Evolutionary conservation across 1,140 invertebrate genomes (phyloP), one percentile per base, ranked within the genome.

Genomic region (Trichogramma pretiosum): DNA sequence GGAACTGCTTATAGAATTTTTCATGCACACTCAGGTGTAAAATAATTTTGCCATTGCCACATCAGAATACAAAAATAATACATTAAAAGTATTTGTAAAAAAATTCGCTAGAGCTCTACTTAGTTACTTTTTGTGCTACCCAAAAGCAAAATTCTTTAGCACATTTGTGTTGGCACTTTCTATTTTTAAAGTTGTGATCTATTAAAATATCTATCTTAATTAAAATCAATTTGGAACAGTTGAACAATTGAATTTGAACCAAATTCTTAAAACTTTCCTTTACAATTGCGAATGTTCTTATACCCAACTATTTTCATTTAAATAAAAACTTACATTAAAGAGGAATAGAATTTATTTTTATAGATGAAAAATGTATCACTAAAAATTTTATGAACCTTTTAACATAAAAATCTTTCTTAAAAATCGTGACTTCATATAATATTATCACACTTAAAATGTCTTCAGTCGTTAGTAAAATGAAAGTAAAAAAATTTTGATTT

Each of bases 371-470:
- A 32, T 33, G 4, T 23, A 3, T 14, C 19, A 40, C 8, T 10
- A 5, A 18, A 37, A 5, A 22, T 41, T 34, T 24, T 24, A 2
- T 19, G n/a, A 44, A 37, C 17, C 40, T 33, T 18, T 37, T 30
- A 50, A 22, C 40, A 22, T 23, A 30, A 30, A 43, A 46, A 46
- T 40, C 21, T 46, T 38, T 9, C 13, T n/a, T n/a, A n/a, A n/a
- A n/a, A n/a, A n/a, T n/a, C n/a, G n/a, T n/a, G n/a, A n/a, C n/a
- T n/a, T n/a, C n/a, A n/a, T n/a, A n/a, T n/a, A n/a, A n/a, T n/a
- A 38, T 40, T 40, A 46, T 51, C 44, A 51, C 43, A 51, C 49
- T 46, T 28, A 46, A 39, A 24, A 28, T 46, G 30, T 24, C 32
- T 46, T 46, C 45, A 46, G 45, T 46, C 45, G n/a, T 46, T 46